Evolutionary conservation across 2,113 vertebrate species (phyloP), one percentile per base, ranked within the genome.

Genomic region (Dipodomys ordii): DNA sequence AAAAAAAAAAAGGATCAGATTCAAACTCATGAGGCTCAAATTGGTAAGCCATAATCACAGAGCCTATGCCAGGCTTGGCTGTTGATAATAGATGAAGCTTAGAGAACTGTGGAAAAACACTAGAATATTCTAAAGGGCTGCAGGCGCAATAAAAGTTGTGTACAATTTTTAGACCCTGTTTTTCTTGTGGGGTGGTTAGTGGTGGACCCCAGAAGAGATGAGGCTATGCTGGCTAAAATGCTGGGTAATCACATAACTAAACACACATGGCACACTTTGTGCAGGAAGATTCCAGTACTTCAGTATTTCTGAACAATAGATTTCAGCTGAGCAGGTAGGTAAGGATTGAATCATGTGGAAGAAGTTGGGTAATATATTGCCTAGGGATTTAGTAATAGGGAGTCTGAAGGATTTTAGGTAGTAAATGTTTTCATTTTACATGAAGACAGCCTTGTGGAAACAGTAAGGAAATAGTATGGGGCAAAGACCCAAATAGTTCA

Each of bases 401-500:
- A 91, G 28, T 78, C 23, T 71, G 69, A 93, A 88, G n/a, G 72
- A 68, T 92, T 96, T 92, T 39, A 81, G 74, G 22, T 78, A 44
- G 71, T 49, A 73, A 89, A 49, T 85, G 12, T 81, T 88, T 94
- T 68, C 60, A 73, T 72, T 39, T 90, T 46, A 79, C 53, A 4
- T 10, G 72, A 49, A 53, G 64, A 71, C 6, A 57, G 69, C 62
- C 76, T 23, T 35, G 19, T 83, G 53, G 67, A 65, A 92, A 35
- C 2, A 79, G 9, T 16, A 32, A 71, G 20, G 79, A 65, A 16
- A 16, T 60, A 67, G 15, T 10, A 57, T 62, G 11, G 77, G 32
- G 35, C 64, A 72, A 46, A 89, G 18, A 57, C 3, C 57, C 6
- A 18, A 62, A 6, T 15, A 46, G 9, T 68, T 77, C 87, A 68